Base-by-base conservation (phyloP, 2,888 invertebrate genomes). In the Harmothoe impar region DNA sequence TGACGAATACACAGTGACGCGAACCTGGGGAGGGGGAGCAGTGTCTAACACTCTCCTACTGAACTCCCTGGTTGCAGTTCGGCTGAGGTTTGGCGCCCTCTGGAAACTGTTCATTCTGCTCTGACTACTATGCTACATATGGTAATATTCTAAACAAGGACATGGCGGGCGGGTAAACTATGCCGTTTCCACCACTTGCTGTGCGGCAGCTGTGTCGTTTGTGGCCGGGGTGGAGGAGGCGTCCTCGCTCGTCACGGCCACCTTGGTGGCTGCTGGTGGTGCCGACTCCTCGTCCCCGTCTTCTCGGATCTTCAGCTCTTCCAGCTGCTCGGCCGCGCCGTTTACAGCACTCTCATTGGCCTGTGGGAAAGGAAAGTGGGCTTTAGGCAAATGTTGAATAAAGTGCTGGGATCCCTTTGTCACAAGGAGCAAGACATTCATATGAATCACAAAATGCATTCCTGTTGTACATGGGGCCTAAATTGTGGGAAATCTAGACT, bases 271-370 rank as follows among this genome's bases (percentile, higher is more conserved):
- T n/a, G n/a, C n/a, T 15, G 20, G 62, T n/a, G 62, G 23, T n/a
- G 86, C 12, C 25, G 33, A 0, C 52, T 86, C 81, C 23, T 81
- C 81, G n/a, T 81, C 81, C 17, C 81, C 81, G 15, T 81, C 81
- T n/a, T 81, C 81, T 35, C 81, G 81, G 52, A 86, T 86, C 86
- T 86, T 86, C 56, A 86, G 52, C 25, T 86, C 86, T 54, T 86
- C 86, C 86, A 86, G 54, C 86, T 86, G 52, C 54, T 86, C 56
- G 23, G 35, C 43, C 20, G n/a, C 81, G 1, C 35, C 33, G 5
- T 81, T 31, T 20, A 54, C 86, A 56, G 86, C 29, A 25, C 56
- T 52, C 86, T 86, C 86, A 86, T 86, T 86, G 86, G 29, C 52
- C 86, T 86, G 86, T 33, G 81, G 29, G 5, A 15, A 72, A 72